These are phyloP conservation scores for Otocyon megalotis DNA, from an alignment of 2,113 vertebrate genomes.

Conservation along the genomic window DNA sequence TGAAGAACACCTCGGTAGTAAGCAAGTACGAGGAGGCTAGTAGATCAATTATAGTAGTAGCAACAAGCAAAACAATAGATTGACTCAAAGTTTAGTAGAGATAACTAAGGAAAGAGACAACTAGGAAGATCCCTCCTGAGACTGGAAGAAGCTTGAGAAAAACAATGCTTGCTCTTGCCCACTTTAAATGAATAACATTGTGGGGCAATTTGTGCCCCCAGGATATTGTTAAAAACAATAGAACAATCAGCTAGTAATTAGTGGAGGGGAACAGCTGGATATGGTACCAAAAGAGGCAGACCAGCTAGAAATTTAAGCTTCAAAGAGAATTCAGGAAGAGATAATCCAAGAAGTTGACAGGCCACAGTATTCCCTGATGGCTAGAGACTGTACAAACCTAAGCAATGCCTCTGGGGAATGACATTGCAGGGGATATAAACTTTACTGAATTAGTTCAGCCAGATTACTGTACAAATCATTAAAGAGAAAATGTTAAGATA, in stretches of 20 bases:
- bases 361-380: neutral
- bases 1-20: neutral
- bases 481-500: neutral
- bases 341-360: neutral
- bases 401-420: neutral
- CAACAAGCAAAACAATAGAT: neutral
- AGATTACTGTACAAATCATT: neutral
- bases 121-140: neutral
- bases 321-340: neutral
- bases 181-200: neutral
- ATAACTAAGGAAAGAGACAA: neutral
- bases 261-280: neutral
- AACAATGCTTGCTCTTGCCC: fast-evolving
- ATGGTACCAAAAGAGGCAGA: neutral
- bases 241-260: neutral
- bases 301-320: neutral
- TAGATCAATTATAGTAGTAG: neutral
- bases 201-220: neutral
- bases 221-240: neutral
- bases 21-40: neutral
- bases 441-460: neutral
- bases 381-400: neutral
- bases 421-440: neutral
- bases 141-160: neutral
- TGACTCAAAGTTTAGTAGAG: neutral